Percentiles rank a stretch among this genome's conserved stretches.
These are phyloP conservation scores for Brachylomia viminalis DNA, from an alignment of 2,888 invertebrate genomes.

Conservation along the genomic window DNA sequence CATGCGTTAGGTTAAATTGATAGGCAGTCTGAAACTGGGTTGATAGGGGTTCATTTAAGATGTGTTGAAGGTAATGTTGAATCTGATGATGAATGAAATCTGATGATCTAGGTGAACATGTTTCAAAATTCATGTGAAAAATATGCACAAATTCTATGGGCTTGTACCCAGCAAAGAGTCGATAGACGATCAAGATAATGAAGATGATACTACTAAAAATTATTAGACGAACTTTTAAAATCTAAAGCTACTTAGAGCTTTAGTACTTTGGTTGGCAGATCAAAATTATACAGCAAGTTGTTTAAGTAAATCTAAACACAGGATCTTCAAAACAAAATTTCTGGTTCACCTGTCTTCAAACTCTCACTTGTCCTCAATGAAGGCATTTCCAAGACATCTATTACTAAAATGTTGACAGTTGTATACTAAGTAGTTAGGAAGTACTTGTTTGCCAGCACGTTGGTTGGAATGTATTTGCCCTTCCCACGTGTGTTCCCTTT, in stretches of 20 bases:
- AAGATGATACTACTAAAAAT: neutral
- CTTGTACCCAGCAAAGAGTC: neutral
- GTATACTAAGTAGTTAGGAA: conserved; percentile 73
- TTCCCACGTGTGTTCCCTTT: conserved; percentile 80
- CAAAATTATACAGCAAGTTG: neutral
- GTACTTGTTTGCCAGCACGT: conserved; percentile 71
- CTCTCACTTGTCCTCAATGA: conserved; percentile 57
- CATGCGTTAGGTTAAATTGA: conserved; percentile 25
- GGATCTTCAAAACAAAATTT: neutral
- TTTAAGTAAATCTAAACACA: neutral
- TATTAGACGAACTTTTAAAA: neutral
- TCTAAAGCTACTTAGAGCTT: neutral
- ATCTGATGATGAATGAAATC: too few species aligned
- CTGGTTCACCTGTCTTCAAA: conserved; percentile 13
- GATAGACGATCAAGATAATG: neutral
- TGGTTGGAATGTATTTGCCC: conserved; percentile 75
- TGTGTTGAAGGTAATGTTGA: conserved; percentile 21
- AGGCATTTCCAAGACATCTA: conserved; percentile 41
- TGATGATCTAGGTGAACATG: neutral
- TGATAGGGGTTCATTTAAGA: conserved; percentile 4
- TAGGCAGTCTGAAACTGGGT: conserved; percentile 20
- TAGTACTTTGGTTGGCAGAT: neutral
- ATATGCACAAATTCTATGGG: too few species aligned
- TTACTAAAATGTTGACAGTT: conserved; percentile 59
- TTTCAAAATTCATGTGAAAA: too few species aligned